Base-by-base conservation (phyloP, 2,113 vertebrate genomes). In the Nicator chloris region DNA sequence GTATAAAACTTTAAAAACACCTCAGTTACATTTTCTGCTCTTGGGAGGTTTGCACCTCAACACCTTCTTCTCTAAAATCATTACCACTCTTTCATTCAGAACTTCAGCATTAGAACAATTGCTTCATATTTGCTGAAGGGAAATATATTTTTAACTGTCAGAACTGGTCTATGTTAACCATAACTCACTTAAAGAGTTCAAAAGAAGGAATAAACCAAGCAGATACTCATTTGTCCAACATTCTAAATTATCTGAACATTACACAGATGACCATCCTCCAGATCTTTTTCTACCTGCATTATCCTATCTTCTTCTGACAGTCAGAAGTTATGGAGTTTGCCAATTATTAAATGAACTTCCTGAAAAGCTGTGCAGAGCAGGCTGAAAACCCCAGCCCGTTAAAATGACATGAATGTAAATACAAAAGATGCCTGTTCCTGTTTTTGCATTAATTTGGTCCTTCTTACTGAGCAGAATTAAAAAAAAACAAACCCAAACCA, bases 121-220 rank as follows among this genome's bases (percentile, higher is more conserved):
- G 30, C 35, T 94, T 96, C 64, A 37, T 81, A 15, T 97, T 96
- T 95, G 79, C 71, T 82, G 16, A 82, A 94, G 16, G 28, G 22
- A 92, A 95, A 92, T 86, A 33, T 35, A 42, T 81, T 84, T 91
- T 82, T 93, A 4, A 1, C 63, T 71, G 28, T 69, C 45, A 69
- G 12, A 82, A 51, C 22, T 84, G 9, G 13, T 65, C 54, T 56
- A 5, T 2, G 1, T 39, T 83, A 80, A 14, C 30, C 9, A 12
- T 77, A 63, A 70, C 82, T 84, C 79, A 60, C 44, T 70, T 87
- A 17, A 54, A 90, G 39, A 22, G 51, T 94, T 88, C 39, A 81
- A 86, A 93, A 70, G 64, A 81, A 70, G 37, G 17, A 73, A 83
- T 81, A 90, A 78, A 81, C 70, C 64, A 80, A 87, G 30, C 10